Base-by-base conservation (phyloP, 2,113 vertebrate genomes). In the Naja naja region DNA sequence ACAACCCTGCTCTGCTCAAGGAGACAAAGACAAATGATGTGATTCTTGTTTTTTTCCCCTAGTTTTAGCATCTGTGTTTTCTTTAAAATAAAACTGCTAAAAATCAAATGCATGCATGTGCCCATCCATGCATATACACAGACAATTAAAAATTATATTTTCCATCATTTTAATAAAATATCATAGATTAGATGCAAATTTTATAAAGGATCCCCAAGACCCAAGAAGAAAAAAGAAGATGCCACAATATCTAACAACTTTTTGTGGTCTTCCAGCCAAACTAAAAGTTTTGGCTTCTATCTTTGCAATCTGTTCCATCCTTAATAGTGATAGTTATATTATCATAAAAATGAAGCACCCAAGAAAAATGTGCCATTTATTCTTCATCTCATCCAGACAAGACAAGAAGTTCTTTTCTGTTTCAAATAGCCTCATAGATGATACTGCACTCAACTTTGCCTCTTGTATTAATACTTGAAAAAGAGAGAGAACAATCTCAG, bases 1-100 rank as follows among this genome's bases (percentile, higher is more conserved):
- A 94, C 92, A 93, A 90, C 85, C 87, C 85, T 89, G 90, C 43
- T 87, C 64, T 91, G 81, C 92, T 94, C 89, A 93, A 95, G 88
- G 89, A 97, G 95, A 96, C 49, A 95, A 34, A 91, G 92, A 64
- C 93, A 90, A 93, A 95, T 45, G 94, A 94, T 2, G 8, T 87
- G 34, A 87, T 88, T 18, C 53, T 25, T 53, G 0, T n/a, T 90
- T 93, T 74, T 90, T 85, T 7, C 2, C 1, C 27, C 88, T 64
- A 89, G 34, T 27, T 92, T 95, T 89, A 93, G n/a, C 53, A 2
- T 89, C 43, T 89, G 0, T 0, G 54, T 45, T 5, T 69, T 69
- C 30, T 69, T 91, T 87, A 96, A 94, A 91, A 95, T 94, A 22
- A 93, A 89, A 91, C 92, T 85, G 53, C 45, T 7, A 30, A 85